Evolutionary conservation across 2,113 vertebrate species (phyloP), one percentile per base, ranked within the genome.

Genomic region (Poeciliopsis occidentalis): DNA sequence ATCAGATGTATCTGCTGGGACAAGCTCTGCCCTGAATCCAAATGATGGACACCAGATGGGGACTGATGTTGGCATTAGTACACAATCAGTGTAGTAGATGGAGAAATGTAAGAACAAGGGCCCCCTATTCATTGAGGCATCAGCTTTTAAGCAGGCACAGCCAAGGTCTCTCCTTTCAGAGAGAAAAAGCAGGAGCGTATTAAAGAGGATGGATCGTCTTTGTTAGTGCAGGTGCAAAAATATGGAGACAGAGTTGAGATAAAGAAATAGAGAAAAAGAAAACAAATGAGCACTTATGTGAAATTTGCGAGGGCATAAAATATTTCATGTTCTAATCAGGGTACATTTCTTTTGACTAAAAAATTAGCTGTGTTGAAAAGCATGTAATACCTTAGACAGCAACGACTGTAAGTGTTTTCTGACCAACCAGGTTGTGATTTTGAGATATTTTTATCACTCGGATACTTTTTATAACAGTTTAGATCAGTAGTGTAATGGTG

Each of bases 1-100:
- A 93, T 93, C 92, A 73, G 90, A 93, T 90, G 89, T 89, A 92
- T 93, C 85, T 92, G 85, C 85, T 81, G 88, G 84, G 90, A 89
- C 76, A 26, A 73, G 75, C 80, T 86, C 80, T 86, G 87, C 83
- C 86, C 90, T 89, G 92, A 90, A 93, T 93, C 79, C 81, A 78
- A 91, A 93, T 91, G 86, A 92, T 88, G 85, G 89, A 81, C 85
- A 89, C 81, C 84, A 87, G 90, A 90, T 90, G 87, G 87, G 83
- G 79, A 76, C 81, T 77, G 89, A 91, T 86, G 89, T 88, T 83
- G 77, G 87, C 85, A 91, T 92, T 91, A 90, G 87, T 87, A 78
- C 86, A 78, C 85, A 83, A 89, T 86, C 83, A 84, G 85, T 47
- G 80, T 73, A 5, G 75, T 60, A 75, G 81, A 71, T 81, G 71